A percentile compares a stretch with the other conserved stretches of the same genome.
Conservation (phyloP, 2,113 vertebrate genomes). For the Eublepharis macularius region DNA sequence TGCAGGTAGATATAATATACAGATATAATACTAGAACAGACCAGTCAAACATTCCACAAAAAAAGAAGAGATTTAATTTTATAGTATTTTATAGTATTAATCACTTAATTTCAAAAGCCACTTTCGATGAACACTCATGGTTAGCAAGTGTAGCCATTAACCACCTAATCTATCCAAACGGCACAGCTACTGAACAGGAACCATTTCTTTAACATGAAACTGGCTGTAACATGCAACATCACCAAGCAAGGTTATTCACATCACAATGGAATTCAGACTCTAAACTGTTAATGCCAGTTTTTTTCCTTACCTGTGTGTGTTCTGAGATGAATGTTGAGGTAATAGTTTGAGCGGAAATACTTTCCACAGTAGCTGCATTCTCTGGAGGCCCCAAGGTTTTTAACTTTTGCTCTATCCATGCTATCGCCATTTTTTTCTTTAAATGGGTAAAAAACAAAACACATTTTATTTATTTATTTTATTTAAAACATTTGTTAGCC, state of each 20-base stretch:
- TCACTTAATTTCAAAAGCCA: neutral
- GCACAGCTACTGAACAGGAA: neutral
- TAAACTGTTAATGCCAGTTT: neutral
- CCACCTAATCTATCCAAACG: neutral
- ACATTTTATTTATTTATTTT: too few relatives aligned
- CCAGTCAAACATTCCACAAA: neutral
- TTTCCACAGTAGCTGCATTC: constrained; percentile 95
- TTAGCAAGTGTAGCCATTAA: neutral
- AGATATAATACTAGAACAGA: neutral
- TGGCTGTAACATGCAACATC: neutral
- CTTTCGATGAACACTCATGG: neutral
- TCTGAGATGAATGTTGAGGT: constrained; percentile 98
- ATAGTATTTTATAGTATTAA: neutral
- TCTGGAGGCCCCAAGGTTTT: constrained; percentile 84
- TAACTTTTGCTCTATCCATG: constrained; percentile 82
- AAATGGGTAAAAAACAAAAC: constrained; percentile 24
- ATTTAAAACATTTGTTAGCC: constrained; percentile 17
- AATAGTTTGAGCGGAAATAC: constrained; percentile 96
- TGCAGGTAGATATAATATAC: too few relatives aligned
- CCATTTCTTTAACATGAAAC: neutral
- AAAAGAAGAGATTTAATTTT: neutral
- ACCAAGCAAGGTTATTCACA: neutral
- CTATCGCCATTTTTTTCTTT: constrained; percentile 86
- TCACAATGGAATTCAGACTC: neutral
- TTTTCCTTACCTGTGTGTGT: constrained; percentile 93